Percentiles rank a stretch among this genome's conserved stretches.
These are phyloP conservation scores for Aurelia sp. DNA, from an alignment of 30 jellyfish, hydroid and myxozoan genomes.

Conservation along the genomic window DNA sequence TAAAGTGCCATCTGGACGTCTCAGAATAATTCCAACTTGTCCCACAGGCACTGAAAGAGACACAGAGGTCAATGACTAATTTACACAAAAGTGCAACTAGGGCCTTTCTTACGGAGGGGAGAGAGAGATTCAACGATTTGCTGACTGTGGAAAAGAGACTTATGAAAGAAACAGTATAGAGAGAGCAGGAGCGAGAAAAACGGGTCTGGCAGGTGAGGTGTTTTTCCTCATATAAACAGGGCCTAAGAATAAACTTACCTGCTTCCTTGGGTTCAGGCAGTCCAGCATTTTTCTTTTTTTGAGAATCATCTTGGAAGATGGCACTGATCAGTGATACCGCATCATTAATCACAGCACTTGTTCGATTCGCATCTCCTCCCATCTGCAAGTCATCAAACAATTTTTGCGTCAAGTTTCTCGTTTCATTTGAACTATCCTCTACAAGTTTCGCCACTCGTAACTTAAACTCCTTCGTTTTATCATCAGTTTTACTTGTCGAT, in stretches of 20 bases:
- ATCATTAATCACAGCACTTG: constrained; percentile 83
- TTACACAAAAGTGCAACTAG: background rate
- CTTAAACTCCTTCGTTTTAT: constrained; percentile 70
- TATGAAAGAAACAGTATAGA: no score
- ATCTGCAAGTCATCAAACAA: constrained; percentile 82
- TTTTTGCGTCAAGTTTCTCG: constrained; percentile 79
- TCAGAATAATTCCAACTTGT: constrained; percentile 67
- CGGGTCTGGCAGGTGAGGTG: no score
- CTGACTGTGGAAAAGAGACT: no score
- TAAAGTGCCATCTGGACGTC: constrained; percentile 83
- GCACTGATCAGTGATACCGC: constrained; percentile 85
- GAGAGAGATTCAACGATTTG: no score
- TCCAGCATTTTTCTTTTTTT: constrained; percentile 51
- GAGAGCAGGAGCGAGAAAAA: no score
- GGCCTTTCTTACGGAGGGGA: background rate
- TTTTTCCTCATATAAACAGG: no score
- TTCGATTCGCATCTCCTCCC: constrained; percentile 64
- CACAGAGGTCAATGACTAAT: background rate
- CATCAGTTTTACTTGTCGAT: constrained; percentile 74
- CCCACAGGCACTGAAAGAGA: constrained; percentile 43
- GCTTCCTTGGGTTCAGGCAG: constrained; percentile 7
- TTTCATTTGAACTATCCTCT: constrained; percentile 85
- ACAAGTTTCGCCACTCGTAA: constrained; percentile 80
- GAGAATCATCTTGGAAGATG: constrained; percentile 67
- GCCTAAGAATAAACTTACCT: background rate